Conservation (phyloP, 2,797 vertebrate genomes). For the Sebastes taczanowskii region DNA sequence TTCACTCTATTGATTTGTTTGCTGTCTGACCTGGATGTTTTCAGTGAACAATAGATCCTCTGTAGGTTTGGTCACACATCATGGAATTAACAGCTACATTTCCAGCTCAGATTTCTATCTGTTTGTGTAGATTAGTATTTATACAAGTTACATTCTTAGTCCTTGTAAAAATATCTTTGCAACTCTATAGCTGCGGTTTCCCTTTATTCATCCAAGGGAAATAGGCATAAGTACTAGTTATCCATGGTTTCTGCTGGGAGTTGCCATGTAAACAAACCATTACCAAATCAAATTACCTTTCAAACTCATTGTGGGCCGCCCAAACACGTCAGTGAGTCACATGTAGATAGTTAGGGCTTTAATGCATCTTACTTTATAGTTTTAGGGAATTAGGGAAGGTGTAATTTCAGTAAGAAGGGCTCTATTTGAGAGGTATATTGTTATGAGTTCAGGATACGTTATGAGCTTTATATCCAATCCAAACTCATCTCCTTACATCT, state of each 20-base stretch:
- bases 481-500: not conserved
- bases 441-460: not conserved
- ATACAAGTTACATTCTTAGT: not conserved
- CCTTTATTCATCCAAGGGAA: conserved; percentile 1
- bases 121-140: not conserved
- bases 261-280: conserved; percentile 52
- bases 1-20: conserved; percentile 59
- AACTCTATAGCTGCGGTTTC: not conserved
- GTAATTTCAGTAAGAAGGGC: not conserved
- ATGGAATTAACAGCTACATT: not conserved
- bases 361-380: not conserved
- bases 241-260: conserved; percentile 6
- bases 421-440: not conserved
- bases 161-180: not conserved
- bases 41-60: conserved; percentile 37
- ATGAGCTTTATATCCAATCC: not conserved
- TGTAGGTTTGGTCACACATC: conserved; percentile 22
- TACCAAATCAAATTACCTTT: conserved; percentile 32
- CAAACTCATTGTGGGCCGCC: not conserved
- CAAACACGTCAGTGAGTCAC: not conserved
- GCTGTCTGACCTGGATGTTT: conserved; percentile 41
- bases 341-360: not conserved
- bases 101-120: not conserved
- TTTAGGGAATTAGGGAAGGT: not conserved
- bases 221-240: not conserved